A percentile compares a stretch with the other conserved stretches of the same genome.
Evolutionary conservation across 2,888 invertebrate genomes (phyloP).

Genomic region (Melangyna quadrimaculata): DNA sequence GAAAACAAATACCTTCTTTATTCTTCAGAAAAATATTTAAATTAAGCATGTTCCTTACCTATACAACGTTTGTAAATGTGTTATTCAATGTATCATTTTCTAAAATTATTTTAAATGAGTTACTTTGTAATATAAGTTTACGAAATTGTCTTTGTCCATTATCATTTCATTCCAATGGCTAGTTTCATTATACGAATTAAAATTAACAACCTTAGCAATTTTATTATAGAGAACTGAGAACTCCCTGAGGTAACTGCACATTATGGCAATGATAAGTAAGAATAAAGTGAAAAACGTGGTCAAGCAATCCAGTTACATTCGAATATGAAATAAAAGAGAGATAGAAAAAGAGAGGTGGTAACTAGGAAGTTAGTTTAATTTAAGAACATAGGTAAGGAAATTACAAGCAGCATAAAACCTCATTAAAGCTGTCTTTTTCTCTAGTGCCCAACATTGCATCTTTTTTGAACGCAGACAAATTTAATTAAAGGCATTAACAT

Average conservation of each 20-base stretch:
- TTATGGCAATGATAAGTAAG: background rate
- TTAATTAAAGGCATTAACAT: background rate
- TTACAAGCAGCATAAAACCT: background rate
- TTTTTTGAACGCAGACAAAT: background rate
- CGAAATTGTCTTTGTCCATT: background rate
- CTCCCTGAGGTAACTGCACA: background rate
- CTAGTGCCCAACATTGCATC: background rate
- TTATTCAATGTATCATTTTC: background rate
- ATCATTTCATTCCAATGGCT: background rate
- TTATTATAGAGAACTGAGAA: background rate
- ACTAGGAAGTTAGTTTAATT: constrained; percentile 7
- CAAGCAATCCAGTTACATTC: background rate
- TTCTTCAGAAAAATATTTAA: no score
- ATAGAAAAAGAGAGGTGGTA: no score
- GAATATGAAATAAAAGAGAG: background rate
- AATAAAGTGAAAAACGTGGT: background rate
- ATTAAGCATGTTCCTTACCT: no score
- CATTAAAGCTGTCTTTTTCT: background rate
- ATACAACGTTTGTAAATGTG: background rate
- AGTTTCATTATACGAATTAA: background rate
- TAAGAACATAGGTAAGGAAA: background rate
- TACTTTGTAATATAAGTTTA: background rate
- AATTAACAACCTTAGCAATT: background rate
- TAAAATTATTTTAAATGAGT: background rate
- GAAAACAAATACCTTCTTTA: no score